Evolutionary conservation across 2,113 vertebrate species (phyloP).

Genomic region (Rhynchopsitta pachyrhyncha): DNA sequence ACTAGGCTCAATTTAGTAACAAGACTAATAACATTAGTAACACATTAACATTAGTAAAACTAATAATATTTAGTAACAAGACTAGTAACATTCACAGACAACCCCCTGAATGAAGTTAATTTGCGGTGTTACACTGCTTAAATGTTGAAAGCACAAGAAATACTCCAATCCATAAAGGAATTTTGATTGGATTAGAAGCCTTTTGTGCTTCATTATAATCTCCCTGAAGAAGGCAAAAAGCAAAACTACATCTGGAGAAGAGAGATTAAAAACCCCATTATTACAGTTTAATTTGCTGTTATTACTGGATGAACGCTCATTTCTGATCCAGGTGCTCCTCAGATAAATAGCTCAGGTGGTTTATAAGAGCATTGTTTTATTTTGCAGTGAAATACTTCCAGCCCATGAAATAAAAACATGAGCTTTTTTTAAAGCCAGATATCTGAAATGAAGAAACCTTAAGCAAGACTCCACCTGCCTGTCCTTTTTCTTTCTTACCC

Average conservation of each 20-base stretch:
- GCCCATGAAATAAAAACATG: neutral
- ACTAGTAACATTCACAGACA: neutral
- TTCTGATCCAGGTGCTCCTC: conserved; percentile 37
- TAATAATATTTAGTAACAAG: neutral
- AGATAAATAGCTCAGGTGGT: conserved; percentile 16
- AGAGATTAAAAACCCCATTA: conserved; percentile 7
- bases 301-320: conserved; percentile 14
- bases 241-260: conserved; percentile 5
- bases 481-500: neutral
- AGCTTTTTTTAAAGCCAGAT: neutral
- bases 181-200: conserved; percentile 42
- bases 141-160: neutral
- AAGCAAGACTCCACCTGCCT: neutral
- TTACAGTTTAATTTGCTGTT: conserved; percentile 32
- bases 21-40: neutral
- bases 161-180: neutral
- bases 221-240: conserved; percentile 11
- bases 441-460: neutral
- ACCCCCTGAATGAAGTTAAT: neutral
- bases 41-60: neutral
- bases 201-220: neutral
- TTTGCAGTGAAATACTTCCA: neutral
- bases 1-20: neutral
- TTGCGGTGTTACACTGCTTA: neutral
- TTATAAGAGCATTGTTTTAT: neutral